Base-by-base conservation (phyloP, 2,113 vertebrate genomes). In the Electrona antarctica region DNA sequence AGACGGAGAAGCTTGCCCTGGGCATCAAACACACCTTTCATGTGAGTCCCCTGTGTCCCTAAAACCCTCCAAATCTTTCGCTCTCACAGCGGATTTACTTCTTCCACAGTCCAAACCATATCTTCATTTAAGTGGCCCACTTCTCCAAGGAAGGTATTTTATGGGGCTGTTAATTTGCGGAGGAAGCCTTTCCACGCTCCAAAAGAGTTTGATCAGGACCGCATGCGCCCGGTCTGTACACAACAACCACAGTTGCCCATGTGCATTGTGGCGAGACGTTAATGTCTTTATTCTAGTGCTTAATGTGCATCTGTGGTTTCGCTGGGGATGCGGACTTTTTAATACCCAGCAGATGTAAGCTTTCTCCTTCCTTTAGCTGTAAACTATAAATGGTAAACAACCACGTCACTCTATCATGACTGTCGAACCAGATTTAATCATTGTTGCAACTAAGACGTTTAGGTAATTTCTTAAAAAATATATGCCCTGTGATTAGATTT, bases 1-100 rank as follows among this genome's bases (percentile, higher is more conserved):
- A 95, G 91, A 93, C 93, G 7, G 96, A 97, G 89, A 95, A 95
- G 67, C 93, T 99, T 82, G 95, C 93, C 61, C 78, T 60, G 61
- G 92, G 89, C 75, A 77, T 97, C 78, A 82, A 78, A 73, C 95
- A 94, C 84, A 90, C 91, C 91, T 98, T 99, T 91, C 89, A 96
- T 90, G 97, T 99, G 89, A 98, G 98, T 96, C 77, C 21, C 33
- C 73, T 71, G 79, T 59, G 64, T 84, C 70, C 57, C 63, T 15
- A 71, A 81, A 79, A 81, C 67, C 76, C 76, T 74, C 66, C 67
- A 90, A 84, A 64, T 76, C 87, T 77, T 45, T 46, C 71, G 82
- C 85, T 77, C 82, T 68, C 77, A 82, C 83, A 4, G 60, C 64
- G 73, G 65, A 45, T 89, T 90, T 74, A 90, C 88, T 91, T 90